These are phyloP conservation scores for Synanthedon tipuliformis DNA, from an alignment of 2,888 invertebrate genomes.

Conservation along the genomic window DNA sequence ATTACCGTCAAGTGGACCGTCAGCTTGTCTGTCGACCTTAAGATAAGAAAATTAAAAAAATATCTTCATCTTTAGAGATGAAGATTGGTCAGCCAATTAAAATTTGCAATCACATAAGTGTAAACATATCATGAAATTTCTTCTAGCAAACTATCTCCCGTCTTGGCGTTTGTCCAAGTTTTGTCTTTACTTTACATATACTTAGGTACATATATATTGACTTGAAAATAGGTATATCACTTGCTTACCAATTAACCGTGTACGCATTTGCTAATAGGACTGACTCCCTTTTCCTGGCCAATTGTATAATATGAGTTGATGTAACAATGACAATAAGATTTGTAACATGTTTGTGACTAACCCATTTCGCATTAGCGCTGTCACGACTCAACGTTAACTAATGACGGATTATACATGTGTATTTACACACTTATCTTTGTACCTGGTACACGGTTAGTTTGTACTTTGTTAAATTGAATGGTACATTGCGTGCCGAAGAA, in stretches of 20 bases:
- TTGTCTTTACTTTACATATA: too few relatives aligned
- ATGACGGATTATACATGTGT: not conserved
- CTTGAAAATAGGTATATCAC: not conserved
- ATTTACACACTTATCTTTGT: not conserved
- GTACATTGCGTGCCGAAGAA: not conserved
- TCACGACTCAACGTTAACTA: conserved; percentile 15
- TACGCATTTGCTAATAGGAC: conserved; percentile 8
- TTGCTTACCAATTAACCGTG: not conserved
- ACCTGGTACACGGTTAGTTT: not conserved
- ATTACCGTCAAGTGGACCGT: too few relatives aligned
- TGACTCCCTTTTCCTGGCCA: conserved; percentile 8
- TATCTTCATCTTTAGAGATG: too few relatives aligned
- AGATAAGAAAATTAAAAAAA: too few relatives aligned
- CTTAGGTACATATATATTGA: not conserved
- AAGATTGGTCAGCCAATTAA: too few relatives aligned
- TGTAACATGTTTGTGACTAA: conserved; percentile 31
- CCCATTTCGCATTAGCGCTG: conserved; percentile 26
- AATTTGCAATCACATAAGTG: too few relatives aligned
- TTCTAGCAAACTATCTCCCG: too few relatives aligned
- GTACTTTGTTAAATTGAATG: not conserved
- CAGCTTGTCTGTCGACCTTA: too few relatives aligned
- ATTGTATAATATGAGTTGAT: conserved; percentile 20
- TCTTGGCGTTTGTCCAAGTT: too few relatives aligned
- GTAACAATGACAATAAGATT: conserved; percentile 29
- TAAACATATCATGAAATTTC: too few relatives aligned